phyloP scores from a whole-genome alignment of 2,888 invertebrate species.

The Pollenia angustigena region DNA sequence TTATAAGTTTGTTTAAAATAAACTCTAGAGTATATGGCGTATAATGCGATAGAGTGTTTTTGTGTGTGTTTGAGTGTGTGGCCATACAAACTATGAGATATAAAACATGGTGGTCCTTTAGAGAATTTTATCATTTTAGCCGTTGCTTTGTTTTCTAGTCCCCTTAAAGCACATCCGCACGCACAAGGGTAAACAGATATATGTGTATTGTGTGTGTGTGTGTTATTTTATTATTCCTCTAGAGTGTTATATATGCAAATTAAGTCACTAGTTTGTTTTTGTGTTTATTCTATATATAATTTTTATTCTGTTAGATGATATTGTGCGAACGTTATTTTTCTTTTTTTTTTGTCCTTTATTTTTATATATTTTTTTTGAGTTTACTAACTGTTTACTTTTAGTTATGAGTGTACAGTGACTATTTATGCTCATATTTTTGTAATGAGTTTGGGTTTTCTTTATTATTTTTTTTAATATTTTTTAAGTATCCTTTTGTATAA shows the following conservation, averaged over 20 bases:
- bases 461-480: slow-evolving; percentile 28
- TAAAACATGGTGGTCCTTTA: slow-evolving; percentile 66
- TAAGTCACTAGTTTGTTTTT: slow-evolving; percentile 79
- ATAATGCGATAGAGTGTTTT: background rate
- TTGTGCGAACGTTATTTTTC: background rate
- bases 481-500: slow-evolving; percentile 41
- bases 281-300: background rate
- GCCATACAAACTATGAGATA: slow-evolving; percentile 32
- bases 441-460: slow-evolving; percentile 69
- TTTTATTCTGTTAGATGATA: background rate
- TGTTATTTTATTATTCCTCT: slow-evolving; percentile 77
- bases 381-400: slow-evolving; percentile 61
- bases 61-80: background rate
- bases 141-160: slow-evolving; percentile 54
- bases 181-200: slow-evolving; percentile 58
- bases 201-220: background rate
- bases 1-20: slow-evolving; percentile 47
- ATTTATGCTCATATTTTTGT: slow-evolving; percentile 66
- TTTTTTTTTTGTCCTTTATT: slow-evolving; percentile 30
- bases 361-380: background rate
- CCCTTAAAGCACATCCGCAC: slow-evolving; percentile 21
- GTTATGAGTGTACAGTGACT: slow-evolving; percentile 63
- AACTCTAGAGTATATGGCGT: slow-evolving; percentile 20
- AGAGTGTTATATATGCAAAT: slow-evolving; percentile 83
- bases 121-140: slow-evolving; percentile 81